Evolutionary conservation across 1,140 invertebrate genomes (phyloP).

Genomic region (Pseudomyrmex concolor): DNA sequence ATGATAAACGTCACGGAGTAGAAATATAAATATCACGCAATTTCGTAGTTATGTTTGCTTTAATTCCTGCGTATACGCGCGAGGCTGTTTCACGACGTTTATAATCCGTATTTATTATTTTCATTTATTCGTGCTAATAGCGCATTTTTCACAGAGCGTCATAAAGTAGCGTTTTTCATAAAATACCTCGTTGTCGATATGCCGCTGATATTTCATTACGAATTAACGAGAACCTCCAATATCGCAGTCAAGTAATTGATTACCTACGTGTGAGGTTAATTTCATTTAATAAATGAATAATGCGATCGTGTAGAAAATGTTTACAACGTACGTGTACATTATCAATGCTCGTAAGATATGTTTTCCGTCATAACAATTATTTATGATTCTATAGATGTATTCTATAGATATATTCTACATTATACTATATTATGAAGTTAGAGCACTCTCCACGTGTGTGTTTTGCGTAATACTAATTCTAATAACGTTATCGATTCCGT

Average conservation of each 20-base stretch:
- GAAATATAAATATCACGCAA: slow-evolving; percentile 41
- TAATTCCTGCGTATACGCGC: slow-evolving; percentile 37
- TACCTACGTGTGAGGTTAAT: not conserved
- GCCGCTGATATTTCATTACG: not conserved
- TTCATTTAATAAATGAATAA: not conserved
- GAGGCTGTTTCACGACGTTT: slow-evolving; percentile 5
- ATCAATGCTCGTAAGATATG: not conserved
- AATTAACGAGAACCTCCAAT: not conserved
- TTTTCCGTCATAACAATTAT: not conserved
- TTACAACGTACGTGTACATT: too few relatives aligned
- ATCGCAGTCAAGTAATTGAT: slow-evolving; percentile 24
- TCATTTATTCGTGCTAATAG: slow-evolving; percentile 48
- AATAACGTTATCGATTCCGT: slow-evolving; percentile 54
- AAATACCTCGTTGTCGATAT: not conserved
- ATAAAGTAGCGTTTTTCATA: slow-evolving; percentile 12
- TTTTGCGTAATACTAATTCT: slow-evolving; percentile 24
- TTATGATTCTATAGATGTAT: not conserved
- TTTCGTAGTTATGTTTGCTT: slow-evolving; percentile 56
- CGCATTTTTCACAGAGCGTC: slow-evolving; percentile 3
- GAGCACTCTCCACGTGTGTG: too few relatives aligned
- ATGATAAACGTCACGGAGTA: slow-evolving; percentile 40
- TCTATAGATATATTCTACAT: not conserved
- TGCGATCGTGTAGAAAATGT: too few relatives aligned
- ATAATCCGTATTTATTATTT: slow-evolving; percentile 59
- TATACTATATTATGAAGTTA: too few relatives aligned